Conservation (phyloP, 2,113 vertebrate species). For the Prolemur simus region DNA sequence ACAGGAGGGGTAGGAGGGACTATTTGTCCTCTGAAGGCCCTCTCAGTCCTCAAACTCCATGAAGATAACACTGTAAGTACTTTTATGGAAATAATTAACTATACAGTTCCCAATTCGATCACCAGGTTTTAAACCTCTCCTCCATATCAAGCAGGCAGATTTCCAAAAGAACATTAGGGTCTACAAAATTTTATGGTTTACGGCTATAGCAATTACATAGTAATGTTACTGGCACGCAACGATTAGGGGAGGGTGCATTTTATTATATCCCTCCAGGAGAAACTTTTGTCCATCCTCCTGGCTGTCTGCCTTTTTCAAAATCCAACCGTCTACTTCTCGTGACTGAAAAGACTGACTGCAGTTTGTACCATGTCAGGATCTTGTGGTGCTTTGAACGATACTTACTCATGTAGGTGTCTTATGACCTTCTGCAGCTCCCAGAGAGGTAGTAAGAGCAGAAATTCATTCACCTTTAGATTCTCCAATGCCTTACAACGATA, state of each 20-base stretch:
- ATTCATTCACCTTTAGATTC: background rate
- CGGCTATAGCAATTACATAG: background rate
- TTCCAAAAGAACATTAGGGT: constrained; percentile 45
- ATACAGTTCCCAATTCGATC: background rate
- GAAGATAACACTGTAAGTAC: background rate
- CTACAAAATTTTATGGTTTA: constrained; percentile 44
- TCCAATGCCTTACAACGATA: background rate
- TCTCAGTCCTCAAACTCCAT: background rate
- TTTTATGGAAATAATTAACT: constrained; percentile 19
- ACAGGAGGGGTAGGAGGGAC: background rate
- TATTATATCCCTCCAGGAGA: background rate
- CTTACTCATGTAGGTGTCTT: background rate
- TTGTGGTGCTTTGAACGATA: background rate
- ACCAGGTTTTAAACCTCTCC: background rate
- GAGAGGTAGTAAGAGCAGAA: background rate
- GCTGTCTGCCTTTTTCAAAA: constrained; percentile 14
- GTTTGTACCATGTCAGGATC: background rate
- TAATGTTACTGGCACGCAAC: background rate
- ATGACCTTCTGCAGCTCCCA: background rate
- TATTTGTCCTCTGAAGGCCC: background rate
- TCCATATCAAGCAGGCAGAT: constrained; percentile 15
- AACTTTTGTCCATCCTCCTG: background rate
- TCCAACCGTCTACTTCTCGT: background rate
- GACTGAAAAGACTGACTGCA: background rate
- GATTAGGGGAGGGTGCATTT: background rate